Conservation (phyloP, 1,140 invertebrate species). For the Drosophila navojoa region DNA sequence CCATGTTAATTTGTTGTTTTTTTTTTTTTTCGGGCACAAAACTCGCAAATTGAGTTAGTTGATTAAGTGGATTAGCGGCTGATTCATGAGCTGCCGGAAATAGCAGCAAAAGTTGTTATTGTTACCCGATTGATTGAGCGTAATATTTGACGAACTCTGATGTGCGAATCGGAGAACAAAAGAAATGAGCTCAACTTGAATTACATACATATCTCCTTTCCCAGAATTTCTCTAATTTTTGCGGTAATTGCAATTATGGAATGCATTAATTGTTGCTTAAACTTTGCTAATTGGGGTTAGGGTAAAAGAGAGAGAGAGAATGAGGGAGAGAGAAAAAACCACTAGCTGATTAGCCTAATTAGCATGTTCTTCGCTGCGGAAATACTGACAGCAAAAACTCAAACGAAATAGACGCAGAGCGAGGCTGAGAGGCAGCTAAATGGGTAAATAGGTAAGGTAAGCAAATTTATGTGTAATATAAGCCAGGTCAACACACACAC, state of each 20-base stretch:
- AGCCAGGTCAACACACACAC: not conserved
- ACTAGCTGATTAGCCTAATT: constrained; percentile 69
- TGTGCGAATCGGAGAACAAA: no score
- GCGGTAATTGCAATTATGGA: constrained; percentile 7
- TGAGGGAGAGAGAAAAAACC: not conserved
- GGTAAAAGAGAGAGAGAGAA: no score
- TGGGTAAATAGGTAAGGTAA: not conserved
- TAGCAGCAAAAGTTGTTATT: not conserved
- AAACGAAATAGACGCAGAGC: not conserved
- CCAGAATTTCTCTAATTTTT: not conserved
- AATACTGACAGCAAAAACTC: constrained; percentile 17
- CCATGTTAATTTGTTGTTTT: constrained; percentile 26
- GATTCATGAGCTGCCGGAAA: constrained; percentile 4
- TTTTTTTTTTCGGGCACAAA: not conserved
- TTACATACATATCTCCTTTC: no score
- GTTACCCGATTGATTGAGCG: not conserved
- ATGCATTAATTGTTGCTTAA: constrained; percentile 13
- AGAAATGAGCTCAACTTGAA: not conserved
- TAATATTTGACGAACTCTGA: no score
- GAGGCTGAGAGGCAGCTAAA: not conserved
- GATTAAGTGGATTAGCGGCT: constrained; percentile 9
- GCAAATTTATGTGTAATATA: constrained; percentile 38
- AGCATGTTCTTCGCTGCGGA: constrained; percentile 14
- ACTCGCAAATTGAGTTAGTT: constrained; percentile 34
- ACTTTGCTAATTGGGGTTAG: constrained; percentile 8